Evolutionary conservation across 2,797 vertebrate species (phyloP), one percentile per base, ranked within the genome.

Genomic region (Pyrocephalus nanus): DNA sequence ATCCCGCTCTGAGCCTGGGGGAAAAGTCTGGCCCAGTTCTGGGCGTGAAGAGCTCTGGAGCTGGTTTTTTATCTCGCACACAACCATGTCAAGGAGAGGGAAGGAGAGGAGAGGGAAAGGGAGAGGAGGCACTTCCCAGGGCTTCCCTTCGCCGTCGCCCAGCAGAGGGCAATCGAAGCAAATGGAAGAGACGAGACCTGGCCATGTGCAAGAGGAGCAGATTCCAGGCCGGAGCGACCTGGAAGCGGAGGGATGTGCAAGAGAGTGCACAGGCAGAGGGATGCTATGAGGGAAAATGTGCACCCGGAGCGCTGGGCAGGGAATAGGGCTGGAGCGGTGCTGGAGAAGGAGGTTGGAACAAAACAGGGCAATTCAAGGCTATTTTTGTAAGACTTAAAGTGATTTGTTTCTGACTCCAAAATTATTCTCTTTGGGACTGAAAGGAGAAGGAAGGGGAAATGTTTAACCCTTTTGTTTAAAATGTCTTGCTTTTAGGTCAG

Each of bases 151-250:
- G 91, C 7, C 72, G 12, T 61, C 42, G 45, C 91, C 96, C 96
- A 90, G 96, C 87, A 96, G 96, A 96, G 96, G 96, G 96, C 95
- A 96, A 90, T 80, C 64, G 95, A 96, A 92, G 95, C 96, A 93
- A 96, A 69, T 65, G 81, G 75, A 96, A 96, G 85, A 93, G 87
- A 51, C 3, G 5, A 83, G 78, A 58, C 80, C 81, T 75, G 2
- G 71, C 19, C 2, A 57, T 54, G 76, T 1, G 48, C 47, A 3
- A n/a, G 47, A 17, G 76, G 36, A 89, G 55, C 40, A 4, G 55
- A 36, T 72, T 43, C 12, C 23, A 16, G 71, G 60, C 11, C 9
- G 1, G 69, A 43, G 62, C 2, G 12, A 38, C n/a, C 45, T 53
- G 38, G 32, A 2, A 27, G 43, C n/a, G 8, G 23, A 15, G 57